These are phyloP conservation scores for Cryptomyrus ogoouensis DNA, from an alignment of 2,113 vertebrate genomes.

Conservation along the genomic window DNA sequence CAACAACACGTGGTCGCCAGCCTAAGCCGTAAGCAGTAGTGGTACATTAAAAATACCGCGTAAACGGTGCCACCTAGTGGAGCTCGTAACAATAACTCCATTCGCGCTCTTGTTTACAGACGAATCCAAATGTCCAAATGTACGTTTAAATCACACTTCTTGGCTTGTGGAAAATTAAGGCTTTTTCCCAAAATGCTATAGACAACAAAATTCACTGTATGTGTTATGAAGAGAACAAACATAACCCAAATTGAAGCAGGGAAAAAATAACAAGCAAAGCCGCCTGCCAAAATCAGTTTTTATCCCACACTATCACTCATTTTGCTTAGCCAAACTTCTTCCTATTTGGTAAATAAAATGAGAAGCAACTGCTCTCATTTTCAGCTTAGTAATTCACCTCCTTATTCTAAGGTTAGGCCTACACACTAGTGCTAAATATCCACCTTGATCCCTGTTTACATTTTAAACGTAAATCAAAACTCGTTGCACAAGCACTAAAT, in stretches of 20 bases:
- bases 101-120: neutral
- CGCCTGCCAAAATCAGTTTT: neutral
- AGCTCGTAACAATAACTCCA: neutral
- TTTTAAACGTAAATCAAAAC: neutral
- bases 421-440: neutral
- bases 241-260: neutral
- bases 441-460: neutral
- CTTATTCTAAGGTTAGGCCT: neutral
- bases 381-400: neutral
- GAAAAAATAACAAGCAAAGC: neutral
- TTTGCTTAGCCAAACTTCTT: neutral
- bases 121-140: neutral
- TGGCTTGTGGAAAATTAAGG: neutral
- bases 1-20: neutral
- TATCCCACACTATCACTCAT: neutral
- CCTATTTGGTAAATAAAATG: neutral
- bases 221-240: neutral
- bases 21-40: neutral
- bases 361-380: neutral
- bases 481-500: neutral
- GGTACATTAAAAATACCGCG: neutral
- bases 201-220: neutral
- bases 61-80: neutral
- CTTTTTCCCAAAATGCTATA: neutral
- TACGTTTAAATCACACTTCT: neutral